These are phyloP conservation scores for Chromoteleia sp. DNA, from an alignment of 2,888 invertebrate genomes.

Conservation along the genomic window DNA sequence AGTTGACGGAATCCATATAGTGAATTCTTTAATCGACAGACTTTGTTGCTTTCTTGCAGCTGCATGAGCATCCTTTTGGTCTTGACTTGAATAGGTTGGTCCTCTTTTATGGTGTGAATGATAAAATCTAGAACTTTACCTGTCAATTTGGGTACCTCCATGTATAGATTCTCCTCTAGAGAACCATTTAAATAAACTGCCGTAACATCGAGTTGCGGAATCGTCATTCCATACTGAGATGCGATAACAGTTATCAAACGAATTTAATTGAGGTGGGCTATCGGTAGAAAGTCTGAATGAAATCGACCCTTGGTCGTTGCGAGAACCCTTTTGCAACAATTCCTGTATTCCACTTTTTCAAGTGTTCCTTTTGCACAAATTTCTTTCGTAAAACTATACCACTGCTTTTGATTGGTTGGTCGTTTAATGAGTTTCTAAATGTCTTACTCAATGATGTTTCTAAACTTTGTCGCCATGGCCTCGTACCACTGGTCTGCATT, in stretches of 20 bases:
- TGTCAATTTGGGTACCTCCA: conserved; percentile 1
- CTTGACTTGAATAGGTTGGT: too few species aligned
- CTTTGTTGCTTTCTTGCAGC: neutral
- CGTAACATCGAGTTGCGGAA: neutral
- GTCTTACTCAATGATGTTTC: too few species aligned
- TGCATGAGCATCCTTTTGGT: too few species aligned
- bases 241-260: neutral
- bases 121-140: neutral
- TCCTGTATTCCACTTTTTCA: too few species aligned
- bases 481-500: too few species aligned
- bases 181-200: neutral
- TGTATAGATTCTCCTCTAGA: neutral
- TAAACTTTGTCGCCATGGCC: too few species aligned
- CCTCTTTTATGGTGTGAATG: too few species aligned
- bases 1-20: conserved; percentile 23
- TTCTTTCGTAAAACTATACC: too few species aligned
- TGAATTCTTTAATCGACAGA: conserved; percentile 24
- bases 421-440: too few species aligned
- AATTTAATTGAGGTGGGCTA: neutral
- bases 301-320: neutral
- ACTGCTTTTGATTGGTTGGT: neutral
- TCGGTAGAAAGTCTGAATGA: neutral
- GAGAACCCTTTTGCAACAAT: neutral
- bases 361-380: too few species aligned
- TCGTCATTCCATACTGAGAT: neutral